Evolutionary conservation across 2,113 vertebrate genomes (phyloP).

Genomic region (Motacilla alba): DNA sequence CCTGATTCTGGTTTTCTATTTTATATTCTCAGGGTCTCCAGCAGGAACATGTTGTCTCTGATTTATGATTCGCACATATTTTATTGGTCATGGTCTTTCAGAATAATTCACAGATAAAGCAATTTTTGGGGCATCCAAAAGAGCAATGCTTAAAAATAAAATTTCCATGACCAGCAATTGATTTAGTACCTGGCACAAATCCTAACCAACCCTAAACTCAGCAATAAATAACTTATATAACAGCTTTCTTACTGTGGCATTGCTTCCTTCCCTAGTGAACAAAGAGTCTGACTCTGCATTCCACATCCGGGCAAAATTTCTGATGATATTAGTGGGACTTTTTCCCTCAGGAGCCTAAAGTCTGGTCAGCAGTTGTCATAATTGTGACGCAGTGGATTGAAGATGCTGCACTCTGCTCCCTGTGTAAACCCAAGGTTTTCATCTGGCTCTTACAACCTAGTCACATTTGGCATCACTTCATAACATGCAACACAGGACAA

Average conservation of each 20-base stretch:
- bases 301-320: neutral
- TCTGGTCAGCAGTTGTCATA: neutral
- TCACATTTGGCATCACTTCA: neutral
- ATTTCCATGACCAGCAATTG: slow-evolving; percentile 50
- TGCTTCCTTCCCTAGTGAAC: slow-evolving; percentile 8
- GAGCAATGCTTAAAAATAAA: slow-evolving; percentile 50
- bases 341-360: neutral
- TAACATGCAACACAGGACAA: neutral
- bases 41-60: neutral
- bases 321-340: neutral
- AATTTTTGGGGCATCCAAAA: slow-evolving; percentile 54
- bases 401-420: neutral
- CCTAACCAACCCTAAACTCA: slow-evolving; percentile 39
- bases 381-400: neutral
- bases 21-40: neutral
- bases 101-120: slow-evolving; percentile 51
- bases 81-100: slow-evolving; percentile 41
- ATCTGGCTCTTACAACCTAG: neutral
- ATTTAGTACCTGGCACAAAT: slow-evolving; percentile 50
- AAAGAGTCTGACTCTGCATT: neutral
- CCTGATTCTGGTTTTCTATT: neutral
- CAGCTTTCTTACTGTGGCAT: slow-evolving; percentile 32
- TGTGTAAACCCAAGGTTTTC: fast-evolving
- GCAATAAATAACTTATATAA: slow-evolving; percentile 50
- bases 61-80: slow-evolving; percentile 22